Base-by-base conservation (phyloP, 2,113 vertebrate genomes). In the Pandion haliaetus region DNA sequence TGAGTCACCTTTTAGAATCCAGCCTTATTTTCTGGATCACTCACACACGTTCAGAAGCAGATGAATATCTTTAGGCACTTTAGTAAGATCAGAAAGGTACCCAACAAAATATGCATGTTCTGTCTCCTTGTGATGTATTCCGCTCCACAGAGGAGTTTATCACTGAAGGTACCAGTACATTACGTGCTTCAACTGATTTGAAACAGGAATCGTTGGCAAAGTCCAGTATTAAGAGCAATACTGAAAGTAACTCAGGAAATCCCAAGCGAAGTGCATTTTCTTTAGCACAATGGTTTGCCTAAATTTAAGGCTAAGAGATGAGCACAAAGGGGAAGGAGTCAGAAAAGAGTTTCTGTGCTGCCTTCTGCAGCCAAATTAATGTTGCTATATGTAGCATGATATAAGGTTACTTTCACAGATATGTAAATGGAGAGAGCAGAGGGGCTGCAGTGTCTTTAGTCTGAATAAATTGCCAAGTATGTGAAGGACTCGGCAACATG, bases 341-440 rank as follows among this genome's bases (percentile, higher is more conserved):
- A 1, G 16, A 58, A 38, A 61, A 62, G 12, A 5, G 10, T 17
- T 61, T 52, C 26, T 65, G 18, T 14, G 20, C 10, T 59, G 13
- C 17, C 9, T 58, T 2, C 1, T 17, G 14, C 31, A 83, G 20
- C 2, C 29, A 57, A 85, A 73, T 32, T n/a, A 40, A 15, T 11
- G 11, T 28, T 84, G 23, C 0, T 50, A 1, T 32, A 36, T 0
- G 0, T 21, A 42, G 4, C 19, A 31, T 28, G 61, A 57, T 11
- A 17, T 38, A 9, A 32, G 11, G 5, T 4, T 29, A 11, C 17
- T 70, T 83, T 65, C 23, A 69, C 0, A 8, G 24, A 17, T 12
- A 26, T 72, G 58, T 45, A 74, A 70, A 79, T 8, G 2, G 16
- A 42, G 32, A 57, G 5, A 79, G 16, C 15, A 85, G 18, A 65